Base-by-base conservation (phyloP, 2,888 invertebrate genomes). In the Tipula helvola region DNA sequence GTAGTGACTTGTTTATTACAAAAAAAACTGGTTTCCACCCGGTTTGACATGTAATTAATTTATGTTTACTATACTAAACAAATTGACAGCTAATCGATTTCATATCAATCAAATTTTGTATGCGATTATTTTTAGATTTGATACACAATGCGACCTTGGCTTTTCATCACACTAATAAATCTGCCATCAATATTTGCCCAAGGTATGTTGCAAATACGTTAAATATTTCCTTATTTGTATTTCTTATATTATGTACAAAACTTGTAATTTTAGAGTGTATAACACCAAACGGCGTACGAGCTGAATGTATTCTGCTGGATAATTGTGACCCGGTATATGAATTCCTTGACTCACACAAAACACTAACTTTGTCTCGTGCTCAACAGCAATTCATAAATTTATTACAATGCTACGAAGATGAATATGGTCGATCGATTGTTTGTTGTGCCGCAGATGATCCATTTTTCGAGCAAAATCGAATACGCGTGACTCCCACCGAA, bases 241-340 rank as follows among this genome's bases (percentile, higher is more conserved):
- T 10, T 28, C n/a, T n/a, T n/a, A n/a, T 47, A 13, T n/a, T 57
- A 18, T 18, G 7, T n/a, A 18, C 8, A 71, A 8, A 28, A 10
- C 10, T 28, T 71, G 2, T 71, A 8, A 28, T 71, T 71, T 28
- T 71, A 84, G 44, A 95, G 94, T 89, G 95, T 93, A 86, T 10
- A 3, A 91, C 91, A 88, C 91, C 91, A 5, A 91, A 91, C 86
- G 88, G 88, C n/a, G 89, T 89, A 39, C 83, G 47, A 36, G 91
- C 91, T 36, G 87, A 87, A 39, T 91, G 91, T 87, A 87, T 90
- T 16, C 90, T 91, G 12, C 88, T 91, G 44, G 90, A 90, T 87
- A 89, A 90, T 8, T 91, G 91, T 86, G 89, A 90, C 36, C 88
- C 88, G 28, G 71, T 71, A 12, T 71, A 71, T 10, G 71, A 71